Evolutionary conservation across 1,140 invertebrate species (phyloP).

Genomic region (Lordiphosa mommai): DNA sequence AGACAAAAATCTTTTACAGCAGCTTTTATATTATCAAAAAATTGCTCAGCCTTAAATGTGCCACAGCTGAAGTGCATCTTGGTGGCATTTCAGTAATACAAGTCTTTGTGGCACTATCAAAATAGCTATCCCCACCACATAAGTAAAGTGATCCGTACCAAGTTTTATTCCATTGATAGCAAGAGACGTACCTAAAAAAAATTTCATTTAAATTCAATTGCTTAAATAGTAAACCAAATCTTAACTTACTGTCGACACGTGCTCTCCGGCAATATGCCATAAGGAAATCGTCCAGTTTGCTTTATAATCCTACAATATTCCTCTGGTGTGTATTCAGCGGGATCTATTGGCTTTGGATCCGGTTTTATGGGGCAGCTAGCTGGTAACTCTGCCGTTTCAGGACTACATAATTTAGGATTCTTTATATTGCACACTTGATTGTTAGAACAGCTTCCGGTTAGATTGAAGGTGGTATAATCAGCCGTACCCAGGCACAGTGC

Average conservation of each 20-base stretch:
- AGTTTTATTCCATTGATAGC: neutral
- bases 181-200: conserved; percentile 26
- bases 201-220: no score
- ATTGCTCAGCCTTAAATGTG: conserved; percentile 1
- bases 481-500: conserved; percentile 24
- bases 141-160: conserved; percentile 33
- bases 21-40: neutral
- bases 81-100: conserved; percentile 16
- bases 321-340: conserved; percentile 12
- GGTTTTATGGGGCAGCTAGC: conserved; percentile 11
- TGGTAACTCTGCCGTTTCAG: neutral
- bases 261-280: conserved; percentile 12
- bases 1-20: no score
- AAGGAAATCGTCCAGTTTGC: conserved; percentile 31
- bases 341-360: neutral
- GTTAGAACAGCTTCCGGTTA: conserved; percentile 25
- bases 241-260: conserved; percentile 38
- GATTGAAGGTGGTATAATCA: neutral
- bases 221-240: no score
- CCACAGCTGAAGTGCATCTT: conserved; percentile 19
- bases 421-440: conserved; percentile 18
- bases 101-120: conserved; percentile 19
- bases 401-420: conserved; percentile 13
- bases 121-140: conserved; percentile 12
- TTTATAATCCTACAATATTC: conserved; percentile 14